A percentile compares a stretch with the other conserved stretches of the same genome.
phyloP scores from a whole-genome alignment of 2,888 invertebrate genomes.

The Netelia inedita region DNA sequence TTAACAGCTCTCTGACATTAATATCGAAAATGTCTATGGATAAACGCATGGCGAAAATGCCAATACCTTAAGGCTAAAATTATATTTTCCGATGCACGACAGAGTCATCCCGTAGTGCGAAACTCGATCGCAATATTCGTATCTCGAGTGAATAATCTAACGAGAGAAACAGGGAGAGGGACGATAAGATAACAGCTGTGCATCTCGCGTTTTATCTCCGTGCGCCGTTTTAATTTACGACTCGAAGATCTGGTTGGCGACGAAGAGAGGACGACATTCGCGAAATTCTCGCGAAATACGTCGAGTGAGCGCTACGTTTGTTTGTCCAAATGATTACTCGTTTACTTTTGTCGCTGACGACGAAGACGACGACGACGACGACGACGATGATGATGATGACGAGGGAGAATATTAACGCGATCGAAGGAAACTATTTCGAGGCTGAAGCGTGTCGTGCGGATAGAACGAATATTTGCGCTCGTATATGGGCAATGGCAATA shows the following conservation, averaged over 20 bases:
- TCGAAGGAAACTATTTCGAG: conserved; percentile 29
- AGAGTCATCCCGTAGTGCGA: conserved; percentile 23
- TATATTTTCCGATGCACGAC: conserved; percentile 10
- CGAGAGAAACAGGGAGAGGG: conserved; percentile 51
- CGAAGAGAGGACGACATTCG: conserved; percentile 1
- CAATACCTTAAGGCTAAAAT: background rate
- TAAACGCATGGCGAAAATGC: background rate
- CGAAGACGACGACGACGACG: conserved; percentile 18
- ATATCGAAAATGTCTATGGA: background rate
- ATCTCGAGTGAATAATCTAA: conserved; percentile 1
- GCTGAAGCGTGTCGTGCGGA: background rate
- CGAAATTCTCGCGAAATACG: conserved; percentile 15
- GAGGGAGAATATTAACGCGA: too few relatives aligned
- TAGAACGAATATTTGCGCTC: background rate
- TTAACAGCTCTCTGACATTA: too few relatives aligned
- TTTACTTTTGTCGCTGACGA: conserved; percentile 17
- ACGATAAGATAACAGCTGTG: conserved; percentile 56
- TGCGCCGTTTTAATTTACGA: conserved; percentile 46
- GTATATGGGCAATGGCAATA: background rate
- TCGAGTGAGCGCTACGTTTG: conserved; percentile 16
- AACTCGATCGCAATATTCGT: background rate
- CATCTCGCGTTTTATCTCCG: conserved; percentile 25
- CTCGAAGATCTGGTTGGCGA: conserved; percentile 34
- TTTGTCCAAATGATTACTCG: conserved; percentile 30
- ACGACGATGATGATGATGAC: background rate